phyloP scores from a whole-genome alignment of 2,113 vertebrate species.

The Archocentrus centrarchus region DNA sequence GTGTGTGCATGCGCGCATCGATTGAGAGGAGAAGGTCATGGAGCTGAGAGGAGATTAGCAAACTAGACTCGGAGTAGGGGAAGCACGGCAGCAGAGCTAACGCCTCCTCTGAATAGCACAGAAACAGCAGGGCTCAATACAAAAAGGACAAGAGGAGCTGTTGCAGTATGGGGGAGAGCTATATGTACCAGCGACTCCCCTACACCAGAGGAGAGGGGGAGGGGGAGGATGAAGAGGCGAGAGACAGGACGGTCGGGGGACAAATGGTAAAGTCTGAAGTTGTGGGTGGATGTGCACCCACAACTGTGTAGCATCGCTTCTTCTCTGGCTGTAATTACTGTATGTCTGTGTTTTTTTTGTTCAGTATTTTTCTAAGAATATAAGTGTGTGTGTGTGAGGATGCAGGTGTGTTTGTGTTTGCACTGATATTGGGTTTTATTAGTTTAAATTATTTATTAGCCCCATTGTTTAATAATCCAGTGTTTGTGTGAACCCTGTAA shows the following conservation, averaged over 20 bases:
- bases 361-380: neutral
- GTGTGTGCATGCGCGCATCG: constrained; percentile 40
- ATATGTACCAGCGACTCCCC: constrained; percentile 76
- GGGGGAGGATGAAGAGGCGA: constrained; percentile 65
- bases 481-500: neutral
- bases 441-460: neutral
- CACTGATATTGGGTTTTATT: neutral
- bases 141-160: constrained; percentile 45
- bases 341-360: neutral
- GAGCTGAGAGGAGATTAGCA: constrained; percentile 61
- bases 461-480: neutral
- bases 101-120: constrained; percentile 48
- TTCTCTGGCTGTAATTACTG: neutral
- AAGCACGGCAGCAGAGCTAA: constrained; percentile 19
- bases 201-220: constrained; percentile 71
- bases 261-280: constrained; percentile 70
- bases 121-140: neutral
- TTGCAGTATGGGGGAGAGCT: constrained; percentile 73
- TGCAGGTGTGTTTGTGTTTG: constrained; percentile 75
- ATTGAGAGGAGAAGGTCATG: constrained; percentile 61
- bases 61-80: constrained; percentile 18
- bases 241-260: constrained; percentile 53
- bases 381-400: constrained; percentile 22
- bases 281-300: constrained; percentile 10
- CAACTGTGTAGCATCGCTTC: neutral